These are phyloP conservation scores for Microtus agrestis DNA, from an alignment of 2,797 vertebrate species.

Conservation along the genomic window DNA sequence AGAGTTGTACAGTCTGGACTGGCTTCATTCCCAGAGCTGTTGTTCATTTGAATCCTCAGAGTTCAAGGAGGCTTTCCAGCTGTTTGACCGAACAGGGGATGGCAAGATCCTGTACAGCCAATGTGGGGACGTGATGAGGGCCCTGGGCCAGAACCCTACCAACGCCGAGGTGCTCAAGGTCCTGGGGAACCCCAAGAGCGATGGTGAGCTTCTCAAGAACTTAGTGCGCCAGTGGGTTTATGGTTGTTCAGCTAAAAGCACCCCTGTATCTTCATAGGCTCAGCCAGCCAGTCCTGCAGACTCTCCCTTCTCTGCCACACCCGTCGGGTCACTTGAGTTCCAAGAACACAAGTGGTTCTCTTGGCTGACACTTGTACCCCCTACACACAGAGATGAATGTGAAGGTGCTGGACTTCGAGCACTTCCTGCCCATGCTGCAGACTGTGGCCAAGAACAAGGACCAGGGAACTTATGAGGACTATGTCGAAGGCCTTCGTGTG, in stretches of 20 bases:
- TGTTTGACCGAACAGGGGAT: conserved; percentile 95
- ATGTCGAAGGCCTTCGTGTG: conserved; percentile 94
- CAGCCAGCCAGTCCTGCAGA: neutral
- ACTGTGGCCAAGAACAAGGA: conserved; percentile 97
- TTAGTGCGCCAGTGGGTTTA: neutral
- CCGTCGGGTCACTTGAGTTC: neutral
- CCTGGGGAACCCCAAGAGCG: conserved; percentile 95
- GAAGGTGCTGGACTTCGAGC: conserved; percentile 95
- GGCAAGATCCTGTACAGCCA: conserved; percentile 95
- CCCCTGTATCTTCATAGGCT: neutral
- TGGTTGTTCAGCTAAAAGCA: conserved; percentile 10
- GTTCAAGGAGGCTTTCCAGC: conserved; percentile 96
- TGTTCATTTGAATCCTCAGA: conserved; percentile 86
- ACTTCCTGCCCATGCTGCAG: conserved; percentile 97
- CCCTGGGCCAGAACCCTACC: conserved; percentile 95
- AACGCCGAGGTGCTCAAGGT: conserved; percentile 97
- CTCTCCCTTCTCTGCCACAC: neutral
- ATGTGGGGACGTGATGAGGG: conserved; percentile 95
- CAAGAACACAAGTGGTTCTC: neutral
- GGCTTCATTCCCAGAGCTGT: neutral
- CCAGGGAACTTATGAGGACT: conserved; percentile 95
- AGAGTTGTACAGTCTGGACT: neutral
- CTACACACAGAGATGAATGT: conserved; percentile 92
- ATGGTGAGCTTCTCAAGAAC: conserved; percentile 88
- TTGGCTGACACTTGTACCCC: neutral